Evolutionary conservation across 2,113 vertebrate genomes (phyloP).

Genomic region (Nanger granti): DNA sequence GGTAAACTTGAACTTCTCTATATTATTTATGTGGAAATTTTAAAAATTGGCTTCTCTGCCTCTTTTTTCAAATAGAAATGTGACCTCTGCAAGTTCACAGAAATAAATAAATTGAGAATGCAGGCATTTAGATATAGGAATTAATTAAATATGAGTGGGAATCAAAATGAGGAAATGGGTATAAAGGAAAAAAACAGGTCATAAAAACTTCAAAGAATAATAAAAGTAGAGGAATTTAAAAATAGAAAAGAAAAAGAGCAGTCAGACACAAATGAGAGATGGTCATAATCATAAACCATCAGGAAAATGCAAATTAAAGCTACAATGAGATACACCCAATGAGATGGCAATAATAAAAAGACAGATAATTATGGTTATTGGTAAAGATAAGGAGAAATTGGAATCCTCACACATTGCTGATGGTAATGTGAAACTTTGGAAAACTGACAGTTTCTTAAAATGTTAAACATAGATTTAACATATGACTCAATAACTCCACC

Average conservation of each 20-base stretch:
- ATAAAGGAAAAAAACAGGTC: background rate
- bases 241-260: background rate
- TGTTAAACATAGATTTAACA: background rate
- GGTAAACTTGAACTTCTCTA: background rate
- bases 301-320: conserved; percentile 20
- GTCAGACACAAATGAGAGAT: background rate
- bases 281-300: background rate
- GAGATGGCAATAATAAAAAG: background rate
- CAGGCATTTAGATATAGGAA: background rate
- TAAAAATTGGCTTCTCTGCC: background rate
- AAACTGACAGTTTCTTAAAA: background rate
- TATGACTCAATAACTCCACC: background rate
- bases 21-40: background rate
- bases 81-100: background rate
- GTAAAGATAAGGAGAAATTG: background rate
- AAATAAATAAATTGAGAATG: background rate
- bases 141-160: background rate
- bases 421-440: background rate
- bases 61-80: background rate
- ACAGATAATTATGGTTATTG: background rate
- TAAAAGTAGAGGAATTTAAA: background rate
- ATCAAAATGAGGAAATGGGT: background rate
- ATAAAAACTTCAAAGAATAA: background rate
- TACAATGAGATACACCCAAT: background rate
- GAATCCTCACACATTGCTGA: background rate